A percentile compares a stretch with the other conserved stretches of the same genome.
Conservation (phyloP, 2,888 invertebrate genomes). For the Mythimna impura region DNA sequence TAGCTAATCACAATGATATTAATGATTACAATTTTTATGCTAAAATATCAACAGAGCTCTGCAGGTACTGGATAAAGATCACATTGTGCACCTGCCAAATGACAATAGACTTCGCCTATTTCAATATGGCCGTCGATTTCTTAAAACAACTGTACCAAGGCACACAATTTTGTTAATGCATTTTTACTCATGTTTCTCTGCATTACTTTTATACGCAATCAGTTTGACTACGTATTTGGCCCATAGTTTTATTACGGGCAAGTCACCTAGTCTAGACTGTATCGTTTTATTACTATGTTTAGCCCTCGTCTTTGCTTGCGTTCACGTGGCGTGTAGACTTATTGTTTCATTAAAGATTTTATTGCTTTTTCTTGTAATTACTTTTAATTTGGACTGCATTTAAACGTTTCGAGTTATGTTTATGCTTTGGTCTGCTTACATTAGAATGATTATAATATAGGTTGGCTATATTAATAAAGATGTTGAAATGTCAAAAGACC, state of each 20-base stretch:
- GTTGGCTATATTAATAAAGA: background rate
- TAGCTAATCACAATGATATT: background rate
- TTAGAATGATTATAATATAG: background rate
- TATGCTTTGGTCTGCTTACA: background rate
- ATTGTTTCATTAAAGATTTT: constrained; percentile 45
- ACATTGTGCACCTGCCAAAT: constrained; percentile 11
- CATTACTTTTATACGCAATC: constrained; percentile 25
- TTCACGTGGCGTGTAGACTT: constrained; percentile 43
- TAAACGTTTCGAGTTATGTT: background rate
- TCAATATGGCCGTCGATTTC: background rate
- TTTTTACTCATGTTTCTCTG: constrained; percentile 10
- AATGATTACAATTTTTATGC: background rate
- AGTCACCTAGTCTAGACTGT: constrained; percentile 59
- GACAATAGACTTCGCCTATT: background rate
- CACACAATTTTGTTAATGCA: background rate
- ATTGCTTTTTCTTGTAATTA: constrained; percentile 39
- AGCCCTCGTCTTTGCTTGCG: constrained; percentile 25
- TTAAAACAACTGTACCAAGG: background rate
- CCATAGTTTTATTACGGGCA: constrained; percentile 42
- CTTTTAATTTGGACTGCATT: constrained; percentile 9
- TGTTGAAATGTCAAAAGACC: background rate
- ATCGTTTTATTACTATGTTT: constrained; percentile 37
- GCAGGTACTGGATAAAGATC: background rate
- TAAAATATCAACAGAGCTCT: constrained; percentile 1
- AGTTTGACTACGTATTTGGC: constrained; percentile 53